Conservation (phyloP, 2,797 vertebrate genomes). For the Rhinichthys osculus region DNA sequence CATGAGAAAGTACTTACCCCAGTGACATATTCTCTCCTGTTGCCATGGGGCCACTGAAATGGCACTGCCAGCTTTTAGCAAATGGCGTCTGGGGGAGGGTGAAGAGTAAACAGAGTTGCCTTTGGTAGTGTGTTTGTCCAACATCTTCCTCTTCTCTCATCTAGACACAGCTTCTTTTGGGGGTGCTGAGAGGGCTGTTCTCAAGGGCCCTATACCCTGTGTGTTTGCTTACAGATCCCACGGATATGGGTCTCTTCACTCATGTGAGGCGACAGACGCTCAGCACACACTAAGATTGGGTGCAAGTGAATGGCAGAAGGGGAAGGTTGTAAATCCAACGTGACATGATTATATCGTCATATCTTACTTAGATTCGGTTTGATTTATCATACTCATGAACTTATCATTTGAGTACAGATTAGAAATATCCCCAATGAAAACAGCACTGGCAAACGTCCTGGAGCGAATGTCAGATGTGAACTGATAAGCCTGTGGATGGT, state of each 20-base stretch:
- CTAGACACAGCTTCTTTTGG: slow-evolving; percentile 68
- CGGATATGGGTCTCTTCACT: slow-evolving; percentile 59
- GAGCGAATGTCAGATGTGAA: slow-evolving; percentile 41
- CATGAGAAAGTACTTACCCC: slow-evolving; percentile 79
- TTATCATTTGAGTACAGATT: not conserved
- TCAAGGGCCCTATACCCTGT: slow-evolving; percentile 42
- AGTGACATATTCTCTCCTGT: slow-evolving; percentile 71
- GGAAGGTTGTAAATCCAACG: slow-evolving; percentile 61
- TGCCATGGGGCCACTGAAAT: slow-evolving; percentile 77
- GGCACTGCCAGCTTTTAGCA: slow-evolving; percentile 66
- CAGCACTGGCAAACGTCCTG: slow-evolving; percentile 28
- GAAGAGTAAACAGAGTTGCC: slow-evolving; percentile 75
- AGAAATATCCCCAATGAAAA: slow-evolving; percentile 46
- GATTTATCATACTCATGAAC: slow-evolving; percentile 9
- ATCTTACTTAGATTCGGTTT: not conserved
- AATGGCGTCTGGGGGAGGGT: slow-evolving; percentile 67
- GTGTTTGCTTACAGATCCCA: slow-evolving; percentile 68
- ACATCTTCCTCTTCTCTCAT: slow-evolving; percentile 63
- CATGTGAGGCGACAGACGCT: slow-evolving; percentile 69
- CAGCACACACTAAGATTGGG: slow-evolving; percentile 56
- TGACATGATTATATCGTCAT: slow-evolving; percentile 24
- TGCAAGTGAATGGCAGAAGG: slow-evolving; percentile 62
- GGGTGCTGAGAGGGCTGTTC: slow-evolving; percentile 51
- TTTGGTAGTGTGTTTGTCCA: slow-evolving; percentile 77
- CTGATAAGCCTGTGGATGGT: slow-evolving; percentile 16